These are phyloP conservation scores for Hyles vespertilio DNA, from an alignment of 1,140 invertebrate species.

Conservation along the genomic window DNA sequence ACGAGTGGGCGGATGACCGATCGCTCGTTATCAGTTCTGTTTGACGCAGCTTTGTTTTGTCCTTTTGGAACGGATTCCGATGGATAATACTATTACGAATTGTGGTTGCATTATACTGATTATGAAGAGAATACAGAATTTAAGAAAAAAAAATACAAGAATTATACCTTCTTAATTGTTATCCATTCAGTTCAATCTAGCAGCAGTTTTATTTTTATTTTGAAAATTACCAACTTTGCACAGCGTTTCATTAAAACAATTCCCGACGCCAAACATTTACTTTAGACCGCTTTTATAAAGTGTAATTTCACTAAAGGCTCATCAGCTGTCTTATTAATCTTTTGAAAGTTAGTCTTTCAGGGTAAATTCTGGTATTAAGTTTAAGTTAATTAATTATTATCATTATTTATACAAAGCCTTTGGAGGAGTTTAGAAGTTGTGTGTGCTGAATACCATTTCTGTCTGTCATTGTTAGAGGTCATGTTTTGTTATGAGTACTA, in stretches of 20 bases:
- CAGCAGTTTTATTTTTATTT: no score
- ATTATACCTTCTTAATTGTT: no score
- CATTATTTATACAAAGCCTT: neutral
- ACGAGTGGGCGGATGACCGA: slow-evolving; percentile 3
- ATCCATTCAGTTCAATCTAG: no score
- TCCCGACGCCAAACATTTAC: slow-evolving; percentile 1
- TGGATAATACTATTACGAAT: neutral
- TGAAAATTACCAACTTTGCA: neutral
- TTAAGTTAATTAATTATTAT: neutral
- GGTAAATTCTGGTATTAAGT: neutral
- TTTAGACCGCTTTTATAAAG: neutral
- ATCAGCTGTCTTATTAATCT: slow-evolving; percentile 1
- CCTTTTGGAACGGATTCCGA: neutral
- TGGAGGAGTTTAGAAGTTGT: neutral
- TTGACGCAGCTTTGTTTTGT: slow-evolving; percentile 2
- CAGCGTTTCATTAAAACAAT: slow-evolving; percentile 1
- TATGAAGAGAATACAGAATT: no score
- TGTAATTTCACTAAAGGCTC: slow-evolving; percentile 1
- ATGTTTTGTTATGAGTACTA: no score
- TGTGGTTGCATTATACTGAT: no score
- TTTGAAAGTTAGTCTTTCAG: neutral
- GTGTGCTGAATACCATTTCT: neutral
- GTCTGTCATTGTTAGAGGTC: no score
- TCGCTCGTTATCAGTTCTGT: neutral
- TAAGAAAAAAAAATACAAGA: no score